Evolutionary conservation across 2,797 vertebrate genomes (phyloP), one percentile per base, ranked within the genome.

Genomic region (Ciconia nigra): DNA sequence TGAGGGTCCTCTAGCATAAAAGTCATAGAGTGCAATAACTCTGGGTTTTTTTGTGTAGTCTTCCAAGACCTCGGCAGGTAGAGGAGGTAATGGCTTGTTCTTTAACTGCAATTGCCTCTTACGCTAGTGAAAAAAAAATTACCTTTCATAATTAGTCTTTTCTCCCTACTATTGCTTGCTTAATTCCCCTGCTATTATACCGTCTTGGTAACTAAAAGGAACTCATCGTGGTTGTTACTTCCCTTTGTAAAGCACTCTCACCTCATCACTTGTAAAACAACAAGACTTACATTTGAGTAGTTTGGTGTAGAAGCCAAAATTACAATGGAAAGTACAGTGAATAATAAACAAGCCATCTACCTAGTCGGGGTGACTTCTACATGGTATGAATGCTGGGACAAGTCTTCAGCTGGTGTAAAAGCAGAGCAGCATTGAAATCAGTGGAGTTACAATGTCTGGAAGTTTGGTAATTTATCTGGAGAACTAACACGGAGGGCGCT

Each of bases 1-100:
- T 2, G 95, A 98, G 35, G 98, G 96, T 87, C 99, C 99, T 83
- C 97, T 98, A 77, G 99, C 98, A 5, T 95, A 96, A 96, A 99
- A 99, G 93, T 99, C 99, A 19, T 98, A 99, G 69, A 99, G 98
- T 5, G 99, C 99, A 44, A 98, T 97, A n/a, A 99, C 99, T 9
- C 7, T 95, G 42, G 97, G 83, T 6, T 58, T 95, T 84, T 98
- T 96, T 17, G 73, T 89, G 8, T 39, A 83, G 47, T 96, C 95
- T 87, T 98, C 97, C 4, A 96, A 87, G 21, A 93, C 96, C 4
- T 94, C 80, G 0, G 72, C 37, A 10, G 98, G 98, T 25, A 98
- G 97, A 1, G 99, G 98, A 41, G 98, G 98, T 17, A 98, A 98
- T 0, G 98, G 98, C 95, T 98, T 99, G 95, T 97, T 97, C 92